Percentiles rank a stretch among this genome's conserved stretches.
phyloP scores from a whole-genome alignment of 2,888 invertebrate species.

The Tetranychus truncatus region DNA sequence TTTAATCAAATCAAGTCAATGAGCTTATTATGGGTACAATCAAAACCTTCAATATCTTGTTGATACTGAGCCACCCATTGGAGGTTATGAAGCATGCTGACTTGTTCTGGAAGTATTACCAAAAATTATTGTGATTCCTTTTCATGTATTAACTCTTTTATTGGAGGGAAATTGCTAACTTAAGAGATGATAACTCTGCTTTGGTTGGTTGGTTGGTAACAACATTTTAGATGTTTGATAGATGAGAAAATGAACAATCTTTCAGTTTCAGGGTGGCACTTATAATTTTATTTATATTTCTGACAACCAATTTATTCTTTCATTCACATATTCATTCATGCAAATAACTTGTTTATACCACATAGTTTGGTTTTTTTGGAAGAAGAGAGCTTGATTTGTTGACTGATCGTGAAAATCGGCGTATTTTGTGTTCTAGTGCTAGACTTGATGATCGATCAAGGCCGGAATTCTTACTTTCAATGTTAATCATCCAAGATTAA shows the following conservation, averaged over 20 bases:
- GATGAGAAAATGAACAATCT: background rate
- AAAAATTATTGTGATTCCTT: background rate
- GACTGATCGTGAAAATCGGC: constrained; percentile 83
- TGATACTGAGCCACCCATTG: background rate
- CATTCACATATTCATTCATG: too few relatives aligned
- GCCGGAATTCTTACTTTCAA: constrained; percentile 39
- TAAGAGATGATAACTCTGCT: constrained; percentile 1
- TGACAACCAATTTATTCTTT: constrained; percentile 1
- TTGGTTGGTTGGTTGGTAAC: constrained; percentile 45
- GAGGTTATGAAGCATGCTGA: background rate
- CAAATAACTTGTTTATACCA: constrained; percentile 43
- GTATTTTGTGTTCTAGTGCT: constrained; percentile 73
- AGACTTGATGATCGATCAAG: constrained; percentile 47
- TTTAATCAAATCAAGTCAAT: background rate
- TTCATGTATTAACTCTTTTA: background rate
- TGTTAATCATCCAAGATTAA: constrained; percentile 60
- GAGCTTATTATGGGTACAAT: background rate
- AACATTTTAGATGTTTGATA: background rate
- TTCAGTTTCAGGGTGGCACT: background rate
- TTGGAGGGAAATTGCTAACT: background rate
- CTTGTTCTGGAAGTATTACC: background rate
- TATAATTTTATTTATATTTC: background rate
- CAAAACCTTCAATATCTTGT: background rate
- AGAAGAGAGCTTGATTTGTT: constrained; percentile 67
- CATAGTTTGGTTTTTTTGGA: constrained; percentile 76